Percentiles rank a stretch among this genome's conserved stretches.
These are phyloP conservation scores for Xenus cinereus DNA, from an alignment of 2,113 vertebrate genomes.

Conservation along the genomic window DNA sequence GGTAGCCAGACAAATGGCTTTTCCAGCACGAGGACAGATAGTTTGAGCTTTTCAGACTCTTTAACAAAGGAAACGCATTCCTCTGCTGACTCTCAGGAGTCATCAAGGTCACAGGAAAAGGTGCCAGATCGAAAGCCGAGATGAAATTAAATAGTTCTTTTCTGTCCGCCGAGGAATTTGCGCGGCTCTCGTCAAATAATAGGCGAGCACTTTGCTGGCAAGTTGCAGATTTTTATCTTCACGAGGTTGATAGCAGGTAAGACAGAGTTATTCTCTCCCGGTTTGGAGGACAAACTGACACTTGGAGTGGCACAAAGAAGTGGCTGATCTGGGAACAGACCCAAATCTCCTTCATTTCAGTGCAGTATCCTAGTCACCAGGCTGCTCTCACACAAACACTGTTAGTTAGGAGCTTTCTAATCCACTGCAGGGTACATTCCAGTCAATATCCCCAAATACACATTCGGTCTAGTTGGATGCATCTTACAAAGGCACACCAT, in stretches of 20 bases:
- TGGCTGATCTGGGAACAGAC: not conserved
- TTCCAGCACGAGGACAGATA: not conserved
- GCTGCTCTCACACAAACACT: not conserved
- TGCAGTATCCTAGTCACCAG: not conserved
- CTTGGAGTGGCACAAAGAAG: not conserved
- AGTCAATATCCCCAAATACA: not conserved
- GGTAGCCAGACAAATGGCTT: constrained; percentile 21
- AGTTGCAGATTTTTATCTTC: constrained; percentile 64
- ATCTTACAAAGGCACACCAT: rapidly evolving
- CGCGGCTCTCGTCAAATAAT: not conserved
- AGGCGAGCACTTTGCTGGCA: not conserved
- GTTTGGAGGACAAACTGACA: constrained; percentile 31
- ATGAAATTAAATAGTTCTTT: constrained; percentile 31
- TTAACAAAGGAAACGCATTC: constrained; percentile 54
- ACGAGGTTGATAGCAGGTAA: not conserved
- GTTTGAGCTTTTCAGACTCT: constrained; percentile 7
- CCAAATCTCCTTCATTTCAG: not conserved
- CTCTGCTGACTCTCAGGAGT: constrained; percentile 31
- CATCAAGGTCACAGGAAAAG: constrained; percentile 62
- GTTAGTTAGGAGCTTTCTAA: not conserved
- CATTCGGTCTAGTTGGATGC: not conserved
- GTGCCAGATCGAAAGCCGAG: not conserved
- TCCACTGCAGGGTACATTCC: not conserved
- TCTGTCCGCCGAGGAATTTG: not conserved
- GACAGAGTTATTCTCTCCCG: not conserved